These are phyloP conservation scores for Drosophila macrospina DNA, from an alignment of 2,888 invertebrate species.

Conservation along the genomic window DNA sequence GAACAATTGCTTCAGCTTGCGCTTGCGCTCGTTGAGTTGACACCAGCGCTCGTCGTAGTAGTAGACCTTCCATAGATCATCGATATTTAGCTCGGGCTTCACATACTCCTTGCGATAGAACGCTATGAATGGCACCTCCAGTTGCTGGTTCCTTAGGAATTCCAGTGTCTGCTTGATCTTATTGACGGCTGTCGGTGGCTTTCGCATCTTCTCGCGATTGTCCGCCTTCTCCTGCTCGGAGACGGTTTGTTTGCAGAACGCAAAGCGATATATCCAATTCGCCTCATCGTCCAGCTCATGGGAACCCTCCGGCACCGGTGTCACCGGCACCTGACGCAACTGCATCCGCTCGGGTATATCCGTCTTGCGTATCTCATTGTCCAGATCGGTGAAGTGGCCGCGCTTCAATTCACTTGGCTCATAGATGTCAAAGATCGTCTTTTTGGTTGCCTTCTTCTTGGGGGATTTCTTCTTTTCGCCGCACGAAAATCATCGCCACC, in stretches of 20 bases:
- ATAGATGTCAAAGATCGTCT: constrained; percentile 96
- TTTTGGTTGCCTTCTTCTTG: constrained; percentile 91
- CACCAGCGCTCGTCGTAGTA: constrained; percentile 98
- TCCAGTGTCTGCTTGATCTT: constrained; percentile 97
- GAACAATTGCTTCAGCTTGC: constrained; percentile 92
- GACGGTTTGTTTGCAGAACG: constrained; percentile 93
- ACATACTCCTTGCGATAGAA: constrained; percentile 99
- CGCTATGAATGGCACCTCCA: constrained; percentile 99
- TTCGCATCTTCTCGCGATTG: constrained; percentile 86
- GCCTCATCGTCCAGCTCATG: constrained; percentile 97
- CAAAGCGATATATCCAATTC: constrained; percentile 98
- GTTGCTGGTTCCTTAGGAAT: constrained; percentile 97
- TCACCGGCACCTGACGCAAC: constrained; percentile 94
- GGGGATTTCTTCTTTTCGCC: constrained; percentile 91
- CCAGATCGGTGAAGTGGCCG: constrained; percentile 97
- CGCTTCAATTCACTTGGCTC: constrained; percentile 99
- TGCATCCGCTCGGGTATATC: constrained; percentile 97
- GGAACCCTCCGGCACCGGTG: constrained; percentile 92
- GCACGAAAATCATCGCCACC: constrained; percentile 89
- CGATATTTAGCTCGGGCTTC: constrained; percentile 96
- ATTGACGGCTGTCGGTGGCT: constrained; percentile 90
- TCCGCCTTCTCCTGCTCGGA: constrained; percentile 89
- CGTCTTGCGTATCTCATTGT: constrained; percentile 94
- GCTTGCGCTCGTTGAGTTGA: constrained; percentile 93
- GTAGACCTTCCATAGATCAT: constrained; percentile 99